Evolutionary conservation across 35 echinoderm and acorn worm species (phyloP).

Genomic region (Ophiothrix spiculata): DNA sequence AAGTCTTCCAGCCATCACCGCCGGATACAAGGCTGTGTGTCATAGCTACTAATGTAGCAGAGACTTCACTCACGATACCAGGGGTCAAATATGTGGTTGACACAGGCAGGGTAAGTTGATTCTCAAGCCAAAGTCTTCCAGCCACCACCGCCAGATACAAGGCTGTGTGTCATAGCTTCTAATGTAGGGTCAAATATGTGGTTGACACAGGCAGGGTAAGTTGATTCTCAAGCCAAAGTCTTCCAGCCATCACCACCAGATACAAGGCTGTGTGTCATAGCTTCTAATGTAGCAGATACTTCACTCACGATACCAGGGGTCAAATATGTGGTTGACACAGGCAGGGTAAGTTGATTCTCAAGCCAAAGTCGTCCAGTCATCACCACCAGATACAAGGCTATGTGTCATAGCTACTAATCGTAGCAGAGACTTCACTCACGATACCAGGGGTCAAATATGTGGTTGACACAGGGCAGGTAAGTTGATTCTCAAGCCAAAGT

Average conservation of each 20-base stretch:
- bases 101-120: conserved; percentile 93
- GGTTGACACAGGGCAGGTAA: conserved; percentile 90
- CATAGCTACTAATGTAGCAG: conserved; percentile 87
- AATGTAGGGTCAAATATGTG: conserved; percentile 93
- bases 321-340: conserved; percentile 95
- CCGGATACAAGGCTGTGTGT: conserved; percentile 71
- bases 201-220: conserved; percentile 61
- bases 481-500: conserved; percentile 89
- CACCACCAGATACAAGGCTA: too few relatives aligned
- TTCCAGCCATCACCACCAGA: conserved; percentile 72
- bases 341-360: conserved; percentile 95
- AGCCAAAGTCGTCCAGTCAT: too few relatives aligned
- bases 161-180: conserved; percentile 80
- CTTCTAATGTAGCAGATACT: conserved; percentile 90
- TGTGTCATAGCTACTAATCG: too few relatives aligned
- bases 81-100: conserved; percentile 96
- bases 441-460: conserved; percentile 98
- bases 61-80: conserved; percentile 91
- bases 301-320: conserved; percentile 93
- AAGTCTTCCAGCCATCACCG: conserved; percentile 74
- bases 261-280: conserved; percentile 72
- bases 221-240: conserved; percentile 77
- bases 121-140: conserved; percentile 79
- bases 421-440: conserved; percentile 85
- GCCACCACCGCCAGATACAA: conserved; percentile 61